Percentiles rank a stretch among this genome's conserved stretches.
phyloP scores from a whole-genome alignment of 2,888 invertebrate species.

The Spicauda simplicius region DNA sequence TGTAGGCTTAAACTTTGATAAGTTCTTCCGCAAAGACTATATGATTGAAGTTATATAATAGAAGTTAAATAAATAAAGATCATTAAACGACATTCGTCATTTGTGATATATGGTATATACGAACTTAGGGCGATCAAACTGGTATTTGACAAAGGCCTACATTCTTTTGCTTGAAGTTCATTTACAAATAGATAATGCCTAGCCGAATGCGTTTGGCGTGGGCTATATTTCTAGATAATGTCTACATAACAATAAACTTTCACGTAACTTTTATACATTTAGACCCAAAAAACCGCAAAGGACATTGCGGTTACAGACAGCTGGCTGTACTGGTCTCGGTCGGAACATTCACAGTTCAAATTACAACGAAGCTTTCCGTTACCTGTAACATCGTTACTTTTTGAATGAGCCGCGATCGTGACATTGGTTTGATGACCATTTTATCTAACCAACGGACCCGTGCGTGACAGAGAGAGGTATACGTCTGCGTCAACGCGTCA shows the following conservation, averaged over 20 bases:
- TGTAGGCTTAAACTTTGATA: neutral
- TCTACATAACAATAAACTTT: neutral
- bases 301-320: constrained; percentile 27
- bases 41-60: no score
- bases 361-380: constrained; percentile 27
- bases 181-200: no score
- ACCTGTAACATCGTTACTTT: constrained; percentile 51
- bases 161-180: no score
- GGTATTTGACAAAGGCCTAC: no score
- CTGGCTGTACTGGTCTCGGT: constrained; percentile 15
- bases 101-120: no score
- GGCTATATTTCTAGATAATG: no score
- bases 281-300: constrained; percentile 10
- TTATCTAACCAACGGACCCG: constrained; percentile 48
- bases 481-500: constrained; percentile 55
- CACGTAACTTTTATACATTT: constrained; percentile 11
- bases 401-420: constrained; percentile 64
- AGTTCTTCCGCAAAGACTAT: neutral
- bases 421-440: constrained; percentile 63
- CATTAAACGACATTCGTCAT: no score
- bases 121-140: no score
- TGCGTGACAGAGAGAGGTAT: constrained; percentile 63
- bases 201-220: no score
- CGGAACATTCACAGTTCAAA: constrained; percentile 14
- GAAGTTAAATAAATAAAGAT: no score